Percentiles rank a stretch among this genome's conserved stretches.
Conservation (phyloP, 2,113 vertebrate species). For the Ptychochromis oligacanthus region DNA sequence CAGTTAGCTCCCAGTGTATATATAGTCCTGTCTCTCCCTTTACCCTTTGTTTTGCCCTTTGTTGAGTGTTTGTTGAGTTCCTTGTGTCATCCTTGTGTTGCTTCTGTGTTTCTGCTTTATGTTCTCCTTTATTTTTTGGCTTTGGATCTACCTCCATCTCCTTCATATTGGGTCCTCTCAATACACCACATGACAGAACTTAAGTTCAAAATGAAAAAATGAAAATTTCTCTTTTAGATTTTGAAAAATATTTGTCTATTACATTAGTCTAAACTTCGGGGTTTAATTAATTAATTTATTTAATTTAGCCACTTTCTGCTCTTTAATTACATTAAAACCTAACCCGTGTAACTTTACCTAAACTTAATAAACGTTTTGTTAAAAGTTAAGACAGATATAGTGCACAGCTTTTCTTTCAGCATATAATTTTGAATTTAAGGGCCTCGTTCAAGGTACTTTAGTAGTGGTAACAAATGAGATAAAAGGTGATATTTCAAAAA, state of each 20-base stretch:
- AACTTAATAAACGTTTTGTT: not conserved
- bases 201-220: not conserved
- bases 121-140: not conserved
- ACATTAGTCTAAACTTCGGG: not conserved
- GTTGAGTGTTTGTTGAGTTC: too few relatives aligned
- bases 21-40: not conserved
- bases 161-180: not conserved
- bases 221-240: slow-evolving; percentile 2
- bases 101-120: not conserved
- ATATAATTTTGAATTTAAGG: not conserved
- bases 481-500: not conserved
- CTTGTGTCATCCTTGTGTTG: not conserved
- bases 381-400: not conserved
- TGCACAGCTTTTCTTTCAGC: too few relatives aligned
- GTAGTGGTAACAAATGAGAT: not conserved
- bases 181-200: not conserved
- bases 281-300: too few relatives aligned
- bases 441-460: not conserved
- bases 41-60: not conserved
- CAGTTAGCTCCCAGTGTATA: not conserved
- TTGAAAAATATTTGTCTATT: not conserved
- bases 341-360: not conserved
- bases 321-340: not conserved
- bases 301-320: not conserved
- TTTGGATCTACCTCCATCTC: not conserved